Percentiles rank a stretch among this genome's conserved stretches.
These are phyloP conservation scores for Temnothorax unifasciatus DNA, from an alignment of 2,888 invertebrate genomes.

Conservation along the genomic window DNA sequence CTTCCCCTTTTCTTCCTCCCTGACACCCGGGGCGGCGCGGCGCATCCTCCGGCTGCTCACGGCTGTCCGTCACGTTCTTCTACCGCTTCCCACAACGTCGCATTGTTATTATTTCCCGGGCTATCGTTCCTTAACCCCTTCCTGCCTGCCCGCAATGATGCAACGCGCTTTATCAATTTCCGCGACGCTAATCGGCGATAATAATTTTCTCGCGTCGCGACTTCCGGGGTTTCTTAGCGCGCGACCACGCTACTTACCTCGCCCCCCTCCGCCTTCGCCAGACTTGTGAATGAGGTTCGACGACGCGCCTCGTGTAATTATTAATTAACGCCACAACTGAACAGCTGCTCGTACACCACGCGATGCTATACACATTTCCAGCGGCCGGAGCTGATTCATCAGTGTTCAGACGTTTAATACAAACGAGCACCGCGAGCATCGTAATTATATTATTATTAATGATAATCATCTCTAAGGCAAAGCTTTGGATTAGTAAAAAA, in stretches of 20 bases:
- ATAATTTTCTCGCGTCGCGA: constrained; percentile 72
- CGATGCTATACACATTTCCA: background rate
- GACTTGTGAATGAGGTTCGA: constrained; percentile 41
- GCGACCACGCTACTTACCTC: constrained; percentile 35
- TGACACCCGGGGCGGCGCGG: constrained; percentile 22
- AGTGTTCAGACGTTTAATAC: background rate
- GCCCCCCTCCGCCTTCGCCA: constrained; percentile 18
- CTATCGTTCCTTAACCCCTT: constrained; percentile 42
- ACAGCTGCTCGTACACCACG: background rate
- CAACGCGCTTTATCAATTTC: constrained; percentile 73
- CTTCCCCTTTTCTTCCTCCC: constrained; percentile 32
- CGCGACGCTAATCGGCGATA: constrained; percentile 74
- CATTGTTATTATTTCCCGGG: constrained; percentile 51
- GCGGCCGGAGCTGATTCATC: constrained; percentile 7
- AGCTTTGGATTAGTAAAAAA: background rate
- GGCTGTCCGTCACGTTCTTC: constrained; percentile 41
- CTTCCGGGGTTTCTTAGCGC: constrained; percentile 70
- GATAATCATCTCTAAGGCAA: background rate
- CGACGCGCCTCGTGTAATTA: constrained; percentile 28
- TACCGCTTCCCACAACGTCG: constrained; percentile 52
- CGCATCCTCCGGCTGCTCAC: constrained; percentile 33
- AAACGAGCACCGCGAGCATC: background rate
- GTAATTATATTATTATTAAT: constrained; percentile 10
- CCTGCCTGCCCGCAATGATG: constrained; percentile 17
- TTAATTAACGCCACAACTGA: constrained; percentile 13